These are phyloP conservation scores for Dinomys branickii DNA, from an alignment of 2,113 vertebrate species.

Conservation along the genomic window DNA sequence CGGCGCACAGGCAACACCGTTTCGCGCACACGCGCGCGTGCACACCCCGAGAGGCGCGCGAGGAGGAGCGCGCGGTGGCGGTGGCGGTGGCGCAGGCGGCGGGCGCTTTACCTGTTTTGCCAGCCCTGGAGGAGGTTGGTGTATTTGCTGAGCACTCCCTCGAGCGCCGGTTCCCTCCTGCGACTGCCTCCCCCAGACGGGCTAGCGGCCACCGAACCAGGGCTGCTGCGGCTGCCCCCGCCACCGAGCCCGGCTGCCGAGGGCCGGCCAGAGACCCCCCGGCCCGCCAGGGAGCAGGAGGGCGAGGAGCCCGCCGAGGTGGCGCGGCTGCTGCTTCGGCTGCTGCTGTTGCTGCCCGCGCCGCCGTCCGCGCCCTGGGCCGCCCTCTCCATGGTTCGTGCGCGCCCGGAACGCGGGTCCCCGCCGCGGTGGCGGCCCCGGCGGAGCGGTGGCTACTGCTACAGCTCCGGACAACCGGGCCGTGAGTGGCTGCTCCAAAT, in stretches of 20 bases:
- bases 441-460: slow-evolving; percentile 4
- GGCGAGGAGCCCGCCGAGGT: slow-evolving; percentile 85
- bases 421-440: slow-evolving; percentile 44
- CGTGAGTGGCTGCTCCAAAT: slow-evolving; percentile 65
- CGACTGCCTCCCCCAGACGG: slow-evolving; percentile 84
- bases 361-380: slow-evolving; percentile 72
- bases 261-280: slow-evolving; percentile 79
- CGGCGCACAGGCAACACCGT: not conserved
- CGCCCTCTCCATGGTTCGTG: slow-evolving; percentile 83
- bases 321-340: slow-evolving; percentile 85
- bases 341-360: slow-evolving; percentile 84
- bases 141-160: slow-evolving; percentile 97
- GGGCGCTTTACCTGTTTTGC: slow-evolving; percentile 94
- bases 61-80: not conserved
- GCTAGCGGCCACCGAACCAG: slow-evolving; percentile 87
- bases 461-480: slow-evolving; percentile 65
- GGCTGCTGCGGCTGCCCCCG: slow-evolving; percentile 86
- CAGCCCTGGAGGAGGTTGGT: slow-evolving; percentile 98
- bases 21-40: not conserved
- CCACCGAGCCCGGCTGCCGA: slow-evolving; percentile 74
- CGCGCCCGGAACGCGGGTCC: slow-evolving; percentile 59
- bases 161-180: slow-evolving; percentile 87
- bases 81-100: not conserved
- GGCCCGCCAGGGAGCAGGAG: slow-evolving; percentile 76
- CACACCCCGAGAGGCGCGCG: not conserved